Percentiles rank a stretch among this genome's conserved stretches.
phyloP scores from a whole-genome alignment of 2,113 vertebrate genomes.

The Silurus asotus region DNA sequence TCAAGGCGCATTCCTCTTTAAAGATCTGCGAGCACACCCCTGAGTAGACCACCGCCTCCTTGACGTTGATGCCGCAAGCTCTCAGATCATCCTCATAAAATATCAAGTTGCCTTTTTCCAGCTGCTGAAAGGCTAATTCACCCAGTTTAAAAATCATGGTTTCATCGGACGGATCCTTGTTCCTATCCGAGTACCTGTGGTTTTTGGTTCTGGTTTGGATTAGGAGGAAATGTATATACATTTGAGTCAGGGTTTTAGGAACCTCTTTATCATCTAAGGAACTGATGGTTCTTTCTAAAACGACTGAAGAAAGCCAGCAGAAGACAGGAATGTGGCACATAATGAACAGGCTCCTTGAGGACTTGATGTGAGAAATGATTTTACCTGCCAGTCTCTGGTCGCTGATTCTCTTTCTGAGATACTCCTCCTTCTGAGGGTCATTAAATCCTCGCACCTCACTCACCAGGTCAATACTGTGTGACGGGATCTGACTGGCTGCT shows the following conservation, averaged over 20 bases:
- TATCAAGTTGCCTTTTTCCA: conserved; percentile 5
- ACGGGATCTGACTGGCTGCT: conserved; percentile 42
- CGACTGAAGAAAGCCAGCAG: conserved; percentile 39
- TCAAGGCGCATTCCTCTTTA: conserved; percentile 43
- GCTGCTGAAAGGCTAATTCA: background rate
- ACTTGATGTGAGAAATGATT: conserved; percentile 48
- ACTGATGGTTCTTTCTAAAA: conserved; percentile 42
- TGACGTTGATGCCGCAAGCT: conserved; percentile 37
- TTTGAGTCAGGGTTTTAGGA: conserved; percentile 53
- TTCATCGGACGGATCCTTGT: conserved; percentile 13
- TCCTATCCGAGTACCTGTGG: conserved; percentile 31
- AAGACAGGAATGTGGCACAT: conserved; percentile 54
- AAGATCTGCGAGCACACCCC: conserved; percentile 49
- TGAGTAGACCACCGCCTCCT: conserved; percentile 44
- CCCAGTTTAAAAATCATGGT: conserved; percentile 38
- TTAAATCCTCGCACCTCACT: conserved; percentile 51
- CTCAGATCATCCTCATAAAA: conserved; percentile 43
- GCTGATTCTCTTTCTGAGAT: conserved; percentile 44
- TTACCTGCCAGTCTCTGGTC: conserved; percentile 33
- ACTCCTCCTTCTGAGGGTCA: conserved; percentile 48
- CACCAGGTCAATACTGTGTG: conserved; percentile 30
- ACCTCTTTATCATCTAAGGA: conserved; percentile 21
- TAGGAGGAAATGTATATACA: conserved; percentile 49
- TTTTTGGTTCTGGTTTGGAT: conserved; percentile 44
- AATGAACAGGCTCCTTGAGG: conserved; percentile 49